A percentile compares a stretch with the other conserved stretches of the same genome.
phyloP scores from a whole-genome alignment of 2,888 invertebrate species.

The Incurvaria masculella region DNA sequence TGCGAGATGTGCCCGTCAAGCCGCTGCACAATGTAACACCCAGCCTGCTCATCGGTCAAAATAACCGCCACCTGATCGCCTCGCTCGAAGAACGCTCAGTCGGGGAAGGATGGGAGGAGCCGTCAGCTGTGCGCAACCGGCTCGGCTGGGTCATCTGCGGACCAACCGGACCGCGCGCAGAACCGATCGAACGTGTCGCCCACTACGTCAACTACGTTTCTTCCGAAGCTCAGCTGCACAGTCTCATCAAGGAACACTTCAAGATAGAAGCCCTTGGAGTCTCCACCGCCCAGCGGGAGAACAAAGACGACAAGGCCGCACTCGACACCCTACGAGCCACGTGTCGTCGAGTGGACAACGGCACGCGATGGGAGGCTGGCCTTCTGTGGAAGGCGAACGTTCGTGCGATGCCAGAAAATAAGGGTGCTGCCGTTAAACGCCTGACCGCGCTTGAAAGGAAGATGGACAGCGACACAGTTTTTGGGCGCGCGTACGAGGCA shows the following conservation, averaged over 20 bases:
- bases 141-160: background rate
- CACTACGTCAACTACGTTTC: too few relatives aligned
- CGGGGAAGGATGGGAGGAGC: background rate
- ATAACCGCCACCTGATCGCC: background rate
- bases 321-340: conserved; percentile 2
- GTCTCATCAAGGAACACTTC: too few relatives aligned
- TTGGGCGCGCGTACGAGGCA: conserved; percentile 5
- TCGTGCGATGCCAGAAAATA: conserved; percentile 7
- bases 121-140: background rate
- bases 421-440: conserved; percentile 1
- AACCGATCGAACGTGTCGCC: too few relatives aligned
- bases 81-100: background rate
- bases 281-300: too few relatives aligned
- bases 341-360: conserved; percentile 2
- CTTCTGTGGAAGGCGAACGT: conserved; percentile 12
- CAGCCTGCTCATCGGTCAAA: background rate
- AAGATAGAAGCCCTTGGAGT: too few relatives aligned
- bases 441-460: conserved; percentile 7
- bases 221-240: too few relatives aligned
- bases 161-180: background rate
- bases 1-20: background rate
- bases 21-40: background rate
- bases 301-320: background rate
- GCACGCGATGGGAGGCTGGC: conserved; percentile 8
- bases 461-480: conserved; percentile 2